phyloP scores from a whole-genome alignment of 2,888 invertebrate species.

The Hesperia comma region DNA sequence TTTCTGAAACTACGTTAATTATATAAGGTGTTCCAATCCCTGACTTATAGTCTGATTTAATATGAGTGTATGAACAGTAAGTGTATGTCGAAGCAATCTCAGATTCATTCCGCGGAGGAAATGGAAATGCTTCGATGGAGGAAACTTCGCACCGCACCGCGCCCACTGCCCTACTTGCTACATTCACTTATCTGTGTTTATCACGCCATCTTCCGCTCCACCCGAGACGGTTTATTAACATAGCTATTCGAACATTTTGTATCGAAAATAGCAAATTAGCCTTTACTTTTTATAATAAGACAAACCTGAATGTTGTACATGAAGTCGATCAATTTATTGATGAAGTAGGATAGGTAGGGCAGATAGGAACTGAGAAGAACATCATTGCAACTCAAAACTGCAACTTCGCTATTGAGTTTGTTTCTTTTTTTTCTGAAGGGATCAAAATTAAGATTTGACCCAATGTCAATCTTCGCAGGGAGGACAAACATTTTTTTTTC shows the following conservation, averaged over 20 bases:
- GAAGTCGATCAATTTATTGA: too few relatives aligned
- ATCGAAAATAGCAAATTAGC: background rate
- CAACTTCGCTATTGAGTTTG: too few relatives aligned
- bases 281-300: too few relatives aligned
- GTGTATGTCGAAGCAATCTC: slow-evolving; percentile 1
- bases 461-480: too few relatives aligned
- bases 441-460: too few relatives aligned
- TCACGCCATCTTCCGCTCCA: slow-evolving; percentile 8
- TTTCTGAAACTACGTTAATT: too few relatives aligned
- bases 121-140: slow-evolving; percentile 16
- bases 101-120: slow-evolving; percentile 24
- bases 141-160: slow-evolving; percentile 24
- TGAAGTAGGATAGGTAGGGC: too few relatives aligned
- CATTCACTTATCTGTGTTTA: slow-evolving; percentile 20
- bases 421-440: too few relatives aligned
- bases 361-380: background rate
- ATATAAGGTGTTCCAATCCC: too few relatives aligned
- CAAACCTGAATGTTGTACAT: too few relatives aligned
- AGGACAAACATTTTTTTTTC: background rate
- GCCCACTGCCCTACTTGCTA: slow-evolving; percentile 30
- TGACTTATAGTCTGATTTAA: too few relatives aligned
- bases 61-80: background rate
- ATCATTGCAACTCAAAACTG: too few relatives aligned
- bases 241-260: background rate
- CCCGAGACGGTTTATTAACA: background rate